These are phyloP conservation scores for Drosophila repleta DNA, from an alignment of 1,140 invertebrate species.

Conservation along the genomic window DNA sequence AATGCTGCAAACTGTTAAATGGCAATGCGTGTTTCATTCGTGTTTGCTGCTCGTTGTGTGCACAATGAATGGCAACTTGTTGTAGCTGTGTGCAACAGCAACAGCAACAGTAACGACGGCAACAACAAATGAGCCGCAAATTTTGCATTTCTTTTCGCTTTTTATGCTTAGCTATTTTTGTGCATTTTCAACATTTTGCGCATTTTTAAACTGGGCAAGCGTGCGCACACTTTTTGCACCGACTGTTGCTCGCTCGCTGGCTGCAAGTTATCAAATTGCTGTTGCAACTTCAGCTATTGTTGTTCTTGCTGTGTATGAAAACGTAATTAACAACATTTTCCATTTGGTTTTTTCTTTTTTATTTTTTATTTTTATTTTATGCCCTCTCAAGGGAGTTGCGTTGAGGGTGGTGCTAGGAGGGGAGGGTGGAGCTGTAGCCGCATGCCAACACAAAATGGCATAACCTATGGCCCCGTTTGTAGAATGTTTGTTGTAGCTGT, in stretches of 20 bases:
- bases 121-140: conserved; percentile 38
- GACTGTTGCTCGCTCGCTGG: conserved; percentile 51
- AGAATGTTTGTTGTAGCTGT: conserved; percentile 26
- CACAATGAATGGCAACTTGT: conserved; percentile 38
- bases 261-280: conserved; percentile 29
- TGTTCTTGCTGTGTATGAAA: conserved; percentile 59
- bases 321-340: conserved; percentile 80
- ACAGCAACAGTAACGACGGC: conserved; percentile 22
- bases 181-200: conserved; percentile 58
- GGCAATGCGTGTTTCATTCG: conserved; percentile 64
- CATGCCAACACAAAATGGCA: conserved; percentile 67
- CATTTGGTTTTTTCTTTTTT: conserved; percentile 48
- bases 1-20: conserved; percentile 52
- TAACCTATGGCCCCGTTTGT: conserved; percentile 74
- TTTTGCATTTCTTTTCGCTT: neutral
- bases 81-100: conserved; percentile 4
- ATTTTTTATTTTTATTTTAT: conserved; percentile 37
- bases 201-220: conserved; percentile 52
- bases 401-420: neutral
- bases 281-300: conserved; percentile 19
- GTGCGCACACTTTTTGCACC: conserved; percentile 59
- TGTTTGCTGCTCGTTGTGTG: conserved; percentile 46
- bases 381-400: conserved; percentile 6
- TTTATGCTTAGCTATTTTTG: conserved; percentile 65
- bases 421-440: neutral